phyloP scores from a whole-genome alignment of 2,888 invertebrate genomes.

The Pterobdella sp. region DNA sequence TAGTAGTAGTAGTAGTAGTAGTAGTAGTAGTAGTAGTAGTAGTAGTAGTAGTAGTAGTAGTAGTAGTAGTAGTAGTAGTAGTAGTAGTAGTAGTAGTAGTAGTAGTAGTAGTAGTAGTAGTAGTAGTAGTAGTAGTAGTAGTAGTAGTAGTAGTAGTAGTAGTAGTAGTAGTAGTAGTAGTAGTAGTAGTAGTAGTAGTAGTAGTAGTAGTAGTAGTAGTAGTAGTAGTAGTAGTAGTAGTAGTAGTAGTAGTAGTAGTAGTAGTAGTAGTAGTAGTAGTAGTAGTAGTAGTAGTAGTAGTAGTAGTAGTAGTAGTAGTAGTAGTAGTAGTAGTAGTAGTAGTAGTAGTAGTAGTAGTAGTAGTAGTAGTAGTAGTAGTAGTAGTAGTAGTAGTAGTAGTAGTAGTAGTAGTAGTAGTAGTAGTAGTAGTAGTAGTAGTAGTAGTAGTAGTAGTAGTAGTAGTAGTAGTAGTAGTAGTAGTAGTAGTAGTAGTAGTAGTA shows the following conservation, averaged over 20 bases:
- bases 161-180: constrained; percentile 20
- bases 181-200: constrained; percentile 10
- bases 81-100: constrained; percentile 10
- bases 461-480: constrained; percentile 12
- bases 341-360: constrained; percentile 10
- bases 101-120: constrained; percentile 20
- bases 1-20: constrained; percentile 12
- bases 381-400: constrained; percentile 10
- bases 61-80: constrained; percentile 14
- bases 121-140: constrained; percentile 14
- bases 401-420: constrained; percentile 8
- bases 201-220: constrained; percentile 20
- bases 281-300: constrained; percentile 10
- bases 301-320: constrained; percentile 19
- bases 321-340: constrained; percentile 16
- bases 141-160: constrained; percentile 14
- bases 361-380: constrained; percentile 22
- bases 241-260: constrained; percentile 12
- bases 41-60: constrained; percentile 10
- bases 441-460: constrained; percentile 11
- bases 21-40: constrained; percentile 1
- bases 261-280: constrained; percentile 21
- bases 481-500: constrained; percentile 11
- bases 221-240: constrained; percentile 14
- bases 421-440: constrained; percentile 8